Base-by-base conservation (phyloP, 2,113 vertebrate species). In the Accipiter cooperii region DNA sequence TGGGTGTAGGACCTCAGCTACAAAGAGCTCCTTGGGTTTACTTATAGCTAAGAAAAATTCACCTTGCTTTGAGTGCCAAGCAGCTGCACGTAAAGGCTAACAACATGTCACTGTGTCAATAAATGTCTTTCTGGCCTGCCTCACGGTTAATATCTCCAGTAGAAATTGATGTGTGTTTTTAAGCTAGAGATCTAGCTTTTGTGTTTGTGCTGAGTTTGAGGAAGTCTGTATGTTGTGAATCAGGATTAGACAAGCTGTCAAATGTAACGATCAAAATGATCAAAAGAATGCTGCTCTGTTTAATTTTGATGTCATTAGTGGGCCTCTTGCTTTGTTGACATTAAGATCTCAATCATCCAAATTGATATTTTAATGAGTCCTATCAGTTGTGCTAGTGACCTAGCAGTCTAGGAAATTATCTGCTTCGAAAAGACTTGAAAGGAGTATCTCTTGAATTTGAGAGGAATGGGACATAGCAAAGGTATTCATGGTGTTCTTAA, bases 351-450 rank as follows among this genome's bases (percentile, higher is more conserved):
- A 55, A 6, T 89, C 61, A 51, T 38, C 29, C 47, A 65, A 71
- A 69, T 0, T 69, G 68, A 6, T 87, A 78, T 60, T 93, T 94
- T 86, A 82, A 40, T 81, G 64, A 68, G 68, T 54, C 54, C 44
- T 36, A 9, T 82, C 57, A 51, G 81, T 64, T 96, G 61, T 85
- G 49, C 81, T 84, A 42, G 65, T 65, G 73, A 73, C 65, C 58
- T 63, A 61, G 40, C 44, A 89, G 42, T 60, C 84, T 84, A 54
- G 78, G 74, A 87, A 84, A 74, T 73, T 2, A 46, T 65, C 57
- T 85, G 64, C 76, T 96, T 74, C 76, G 83, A 82, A 84, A 88
- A 61, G 78, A 55, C 79, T 84, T 96, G 68, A 93, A 89, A 89
- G 46, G 52, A 63, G 9, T n/a, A 20, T 52, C 66, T 78, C 71